Evolutionary conservation across 2,797 vertebrate species (phyloP).

Genomic region (Pteronotus mesoamericanus): DNA sequence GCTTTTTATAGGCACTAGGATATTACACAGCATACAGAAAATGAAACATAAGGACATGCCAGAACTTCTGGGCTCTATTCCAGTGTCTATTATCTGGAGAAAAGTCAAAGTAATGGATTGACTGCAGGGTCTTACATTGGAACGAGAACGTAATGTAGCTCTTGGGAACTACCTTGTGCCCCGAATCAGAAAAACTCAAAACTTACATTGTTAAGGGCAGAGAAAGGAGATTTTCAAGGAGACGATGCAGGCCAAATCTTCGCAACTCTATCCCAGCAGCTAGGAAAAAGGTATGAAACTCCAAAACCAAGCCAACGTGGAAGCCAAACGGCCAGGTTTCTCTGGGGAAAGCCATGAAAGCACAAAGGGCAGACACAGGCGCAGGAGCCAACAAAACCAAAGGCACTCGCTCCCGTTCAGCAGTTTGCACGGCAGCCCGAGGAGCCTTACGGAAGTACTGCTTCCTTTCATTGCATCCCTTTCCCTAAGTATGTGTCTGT

Average conservation of each 20-base stretch:
- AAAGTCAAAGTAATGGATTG: conserved; percentile 25
- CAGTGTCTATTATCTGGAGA: conserved; percentile 34
- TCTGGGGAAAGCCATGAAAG: background rate
- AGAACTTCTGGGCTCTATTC: conserved; percentile 37
- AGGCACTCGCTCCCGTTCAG: background rate
- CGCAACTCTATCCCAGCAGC: background rate
- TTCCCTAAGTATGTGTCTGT: background rate
- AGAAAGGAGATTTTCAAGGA: background rate
- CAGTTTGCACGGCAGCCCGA: background rate
- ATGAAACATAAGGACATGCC: conserved; percentile 5
- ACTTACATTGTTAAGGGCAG: background rate
- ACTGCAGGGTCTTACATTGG: background rate
- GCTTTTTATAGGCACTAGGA: conserved; percentile 3
- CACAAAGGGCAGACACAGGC: background rate
- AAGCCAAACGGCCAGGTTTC: background rate
- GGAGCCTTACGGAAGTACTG: background rate
- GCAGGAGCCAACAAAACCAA: background rate
- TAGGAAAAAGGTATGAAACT: background rate
- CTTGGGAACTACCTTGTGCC: background rate
- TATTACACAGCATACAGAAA: background rate
- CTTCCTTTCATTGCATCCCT: background rate
- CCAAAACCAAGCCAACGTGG: background rate
- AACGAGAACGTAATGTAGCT: background rate
- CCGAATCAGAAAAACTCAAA: conserved; percentile 18
- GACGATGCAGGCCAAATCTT: background rate